Evolutionary conservation across 2,888 invertebrate species (phyloP), one percentile per base, ranked within the genome.

Genomic region (Synanthedon tipuliformis): DNA sequence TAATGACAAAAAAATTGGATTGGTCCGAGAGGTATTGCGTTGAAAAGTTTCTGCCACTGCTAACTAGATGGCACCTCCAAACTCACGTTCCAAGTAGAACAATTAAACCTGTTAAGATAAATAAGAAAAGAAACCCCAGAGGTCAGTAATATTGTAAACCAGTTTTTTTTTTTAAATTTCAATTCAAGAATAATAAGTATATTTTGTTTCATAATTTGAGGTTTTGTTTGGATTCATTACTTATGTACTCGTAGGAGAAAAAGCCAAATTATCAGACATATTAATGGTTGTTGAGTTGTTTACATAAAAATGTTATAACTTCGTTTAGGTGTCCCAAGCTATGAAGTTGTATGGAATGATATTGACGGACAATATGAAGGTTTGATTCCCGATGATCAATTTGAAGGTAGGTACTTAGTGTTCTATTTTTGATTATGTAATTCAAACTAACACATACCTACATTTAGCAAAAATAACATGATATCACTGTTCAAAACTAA

Each of bases 11-110:
- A 55, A 90, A 92, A 63, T 72, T 95, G 52, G 89, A 89, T 59
- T 95, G 95, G 95, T 89, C 92, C 3, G 91, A 92, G 66, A 87
- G 91, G 40, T 95, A 95, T 70, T 89, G 92, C 45, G 92, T 94
- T 58, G 91, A 92, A 64, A 95, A 95, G 73, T 91, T 94, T 60
- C 82, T 95, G 54, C 94, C 94, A 0, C 70, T 95, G 49, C 71
- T 93, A 18, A 94, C 94, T 0, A 89, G 94, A 61, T 95, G 94
- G 94, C 93, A 94, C 66, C 75, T 93, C 27, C 72, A 89, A 57
- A 84, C 78, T n/a, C 56, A 66, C 13, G 75, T 85, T 1, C 63
- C 73, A 4, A 63, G 63, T 54, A 74, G 71, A 56, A 78, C 82
- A 45, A 66, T 87, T 12, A 66, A 69, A 56, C 83, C 86, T 4